Evolutionary conservation across 2,113 vertebrate species (phyloP).

Genomic region (Diglossa brunneiventris): DNA sequence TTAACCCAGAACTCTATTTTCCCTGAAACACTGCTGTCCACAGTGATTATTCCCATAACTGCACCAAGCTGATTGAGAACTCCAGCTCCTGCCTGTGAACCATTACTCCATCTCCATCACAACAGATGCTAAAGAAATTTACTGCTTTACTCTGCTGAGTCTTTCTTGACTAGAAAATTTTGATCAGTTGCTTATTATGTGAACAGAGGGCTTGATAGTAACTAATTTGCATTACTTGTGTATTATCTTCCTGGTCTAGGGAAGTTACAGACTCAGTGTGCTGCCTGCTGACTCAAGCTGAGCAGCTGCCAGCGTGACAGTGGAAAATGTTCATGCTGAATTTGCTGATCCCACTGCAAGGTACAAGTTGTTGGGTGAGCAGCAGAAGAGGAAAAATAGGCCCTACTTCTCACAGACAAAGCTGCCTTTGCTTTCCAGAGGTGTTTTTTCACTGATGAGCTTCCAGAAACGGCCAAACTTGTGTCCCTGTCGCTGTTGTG

Average conservation of each 20-base stretch:
- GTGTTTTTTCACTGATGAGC: not conserved
- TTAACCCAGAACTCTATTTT: conserved; percentile 35
- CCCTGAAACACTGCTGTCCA: not conserved
- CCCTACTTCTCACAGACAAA: not conserved
- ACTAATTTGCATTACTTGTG: not conserved
- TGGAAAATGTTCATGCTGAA: not conserved
- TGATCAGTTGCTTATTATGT: not conserved
- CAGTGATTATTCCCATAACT: conserved; percentile 19
- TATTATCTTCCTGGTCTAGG: not conserved
- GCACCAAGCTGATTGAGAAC: not conserved
- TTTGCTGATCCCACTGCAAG: not conserved
- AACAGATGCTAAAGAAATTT: conserved; percentile 13
- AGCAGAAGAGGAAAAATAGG: not conserved
- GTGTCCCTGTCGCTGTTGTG: not conserved
- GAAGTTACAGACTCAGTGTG: not conserved
- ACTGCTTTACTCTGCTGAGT: not conserved
- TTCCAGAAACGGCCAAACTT: not conserved
- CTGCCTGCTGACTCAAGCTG: not conserved
- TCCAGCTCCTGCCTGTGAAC: not conserved
- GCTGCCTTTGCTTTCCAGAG: not conserved
- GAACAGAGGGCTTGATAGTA: not conserved
- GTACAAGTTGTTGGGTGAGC: not conserved
- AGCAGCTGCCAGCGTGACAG: not conserved
- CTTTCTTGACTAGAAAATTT: not conserved
- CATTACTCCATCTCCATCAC: not conserved